Evolutionary conservation across 2,797 vertebrate species (phyloP).

Genomic region (Spinibarbus caldwelli): DNA sequence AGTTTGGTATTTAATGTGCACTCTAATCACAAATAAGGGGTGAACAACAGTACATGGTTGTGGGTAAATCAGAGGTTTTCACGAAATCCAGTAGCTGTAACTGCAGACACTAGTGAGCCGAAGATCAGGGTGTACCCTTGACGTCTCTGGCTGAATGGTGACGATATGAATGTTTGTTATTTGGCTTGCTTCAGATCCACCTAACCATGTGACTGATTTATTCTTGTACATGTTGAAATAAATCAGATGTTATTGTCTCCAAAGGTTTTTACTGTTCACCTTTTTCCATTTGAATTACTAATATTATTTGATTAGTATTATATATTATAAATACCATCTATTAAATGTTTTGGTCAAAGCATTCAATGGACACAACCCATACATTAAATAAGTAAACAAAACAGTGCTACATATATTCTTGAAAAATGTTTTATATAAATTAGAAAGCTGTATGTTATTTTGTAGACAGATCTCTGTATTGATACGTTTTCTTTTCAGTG

Average conservation of each 20-base stretch:
- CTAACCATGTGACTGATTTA: background rate
- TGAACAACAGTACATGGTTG: background rate
- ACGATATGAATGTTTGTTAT: background rate
- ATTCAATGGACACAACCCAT: background rate
- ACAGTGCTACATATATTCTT: background rate
- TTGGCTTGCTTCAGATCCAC: background rate
- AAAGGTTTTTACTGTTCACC: background rate
- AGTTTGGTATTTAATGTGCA: background rate
- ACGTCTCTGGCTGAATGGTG: background rate
- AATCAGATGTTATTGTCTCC: background rate
- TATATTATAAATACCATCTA: background rate
- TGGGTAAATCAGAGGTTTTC: background rate
- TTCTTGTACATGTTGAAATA: background rate
- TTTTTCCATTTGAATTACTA: background rate
- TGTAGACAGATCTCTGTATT: background rate
- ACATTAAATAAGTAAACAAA: background rate
- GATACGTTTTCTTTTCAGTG: background rate
- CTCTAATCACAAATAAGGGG: background rate
- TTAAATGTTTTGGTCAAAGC: background rate
- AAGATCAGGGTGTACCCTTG: conserved; percentile 6
- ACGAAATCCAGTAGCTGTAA: background rate
- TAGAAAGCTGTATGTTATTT: background rate
- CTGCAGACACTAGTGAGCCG: background rate
- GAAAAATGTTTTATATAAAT: background rate
- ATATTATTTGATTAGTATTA: background rate